phyloP scores from a whole-genome alignment of 2,797 vertebrate genomes.

The Sarcoramphus papa region DNA sequence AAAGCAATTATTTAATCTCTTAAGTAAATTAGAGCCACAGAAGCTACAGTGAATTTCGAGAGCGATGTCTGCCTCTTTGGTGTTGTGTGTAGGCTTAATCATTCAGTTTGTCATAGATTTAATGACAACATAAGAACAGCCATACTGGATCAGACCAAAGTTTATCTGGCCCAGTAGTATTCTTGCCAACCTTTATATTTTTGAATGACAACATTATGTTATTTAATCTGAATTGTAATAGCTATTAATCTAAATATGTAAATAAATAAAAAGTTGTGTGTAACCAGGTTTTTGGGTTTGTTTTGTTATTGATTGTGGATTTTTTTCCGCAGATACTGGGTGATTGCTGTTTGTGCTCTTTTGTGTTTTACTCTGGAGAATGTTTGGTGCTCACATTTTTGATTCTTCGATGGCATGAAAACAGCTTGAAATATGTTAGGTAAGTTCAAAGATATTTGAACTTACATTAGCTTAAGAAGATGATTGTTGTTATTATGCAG shows the following conservation, averaged over 20 bases:
- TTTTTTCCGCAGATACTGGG: constrained; percentile 77
- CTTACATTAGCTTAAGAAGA: background rate
- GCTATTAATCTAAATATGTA: background rate
- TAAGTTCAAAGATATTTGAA: constrained; percentile 29
- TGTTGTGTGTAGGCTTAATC: background rate
- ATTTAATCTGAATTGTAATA: background rate
- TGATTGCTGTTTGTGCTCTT: constrained; percentile 84
- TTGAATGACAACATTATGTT: background rate
- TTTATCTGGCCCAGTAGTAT: background rate
- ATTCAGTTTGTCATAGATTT: fast-evolving
- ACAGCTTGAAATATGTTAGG: constrained; percentile 56
- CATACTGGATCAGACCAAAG: background rate
- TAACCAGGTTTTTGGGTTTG: background rate
- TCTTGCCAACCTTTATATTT: background rate
- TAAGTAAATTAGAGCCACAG: background rate
- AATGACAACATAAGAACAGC: background rate
- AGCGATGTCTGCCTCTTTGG: background rate
- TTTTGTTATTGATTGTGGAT: background rate
- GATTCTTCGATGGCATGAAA: constrained; percentile 83
- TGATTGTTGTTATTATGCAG: background rate
- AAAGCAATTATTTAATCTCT: background rate
- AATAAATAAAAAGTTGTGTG: background rate
- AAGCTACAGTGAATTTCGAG: background rate
- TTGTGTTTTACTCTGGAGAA: constrained; percentile 83
- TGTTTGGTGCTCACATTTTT: constrained; percentile 82